These are phyloP conservation scores for Trissolcus basalis DNA, from an alignment of 1,140 invertebrate species.

Conservation along the genomic window DNA sequence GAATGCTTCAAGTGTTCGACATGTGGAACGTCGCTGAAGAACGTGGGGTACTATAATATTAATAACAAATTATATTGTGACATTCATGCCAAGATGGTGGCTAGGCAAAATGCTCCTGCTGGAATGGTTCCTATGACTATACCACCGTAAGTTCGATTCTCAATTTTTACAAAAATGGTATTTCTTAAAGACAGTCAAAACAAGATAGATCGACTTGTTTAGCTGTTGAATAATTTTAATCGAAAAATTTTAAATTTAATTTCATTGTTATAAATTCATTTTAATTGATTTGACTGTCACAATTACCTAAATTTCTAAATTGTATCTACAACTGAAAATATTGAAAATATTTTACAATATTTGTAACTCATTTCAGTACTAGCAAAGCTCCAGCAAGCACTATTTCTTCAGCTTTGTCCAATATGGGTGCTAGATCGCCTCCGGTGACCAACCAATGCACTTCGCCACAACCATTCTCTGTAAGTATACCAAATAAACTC, in stretches of 20 bases:
- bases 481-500: slow-evolving; percentile 59
- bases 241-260: too few relatives aligned
- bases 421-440: slow-evolving; percentile 77
- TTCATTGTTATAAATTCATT: slow-evolving; percentile 3
- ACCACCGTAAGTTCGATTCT: slow-evolving; percentile 83
- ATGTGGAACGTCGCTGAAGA: slow-evolving; percentile 95
- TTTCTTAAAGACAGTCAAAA: too few relatives aligned
- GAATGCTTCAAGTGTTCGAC: slow-evolving; percentile 98
- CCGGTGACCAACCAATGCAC: slow-evolving; percentile 72
- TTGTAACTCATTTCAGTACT: slow-evolving; percentile 76
- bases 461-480: slow-evolving; percentile 70
- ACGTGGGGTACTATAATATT: slow-evolving; percentile 96
- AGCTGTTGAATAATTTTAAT: too few relatives aligned
- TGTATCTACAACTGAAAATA: slow-evolving; percentile 9
- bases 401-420: slow-evolving; percentile 81
- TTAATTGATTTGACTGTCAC: too few relatives aligned
- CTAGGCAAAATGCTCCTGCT: slow-evolving; percentile 86
- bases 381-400: slow-evolving; percentile 80
- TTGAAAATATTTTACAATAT: neutral
- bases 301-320: too few relatives aligned
- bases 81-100: slow-evolving; percentile 93
- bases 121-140: slow-evolving; percentile 86
- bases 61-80: slow-evolving; percentile 98
- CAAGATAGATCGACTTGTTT: too few relatives aligned
- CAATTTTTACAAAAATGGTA: too few relatives aligned